A percentile compares a stretch with the other conserved stretches of the same genome.
Conservation (phyloP, 37 sponge, comb jelly and placozoan genomes). For the Crambe crambe region DNA sequence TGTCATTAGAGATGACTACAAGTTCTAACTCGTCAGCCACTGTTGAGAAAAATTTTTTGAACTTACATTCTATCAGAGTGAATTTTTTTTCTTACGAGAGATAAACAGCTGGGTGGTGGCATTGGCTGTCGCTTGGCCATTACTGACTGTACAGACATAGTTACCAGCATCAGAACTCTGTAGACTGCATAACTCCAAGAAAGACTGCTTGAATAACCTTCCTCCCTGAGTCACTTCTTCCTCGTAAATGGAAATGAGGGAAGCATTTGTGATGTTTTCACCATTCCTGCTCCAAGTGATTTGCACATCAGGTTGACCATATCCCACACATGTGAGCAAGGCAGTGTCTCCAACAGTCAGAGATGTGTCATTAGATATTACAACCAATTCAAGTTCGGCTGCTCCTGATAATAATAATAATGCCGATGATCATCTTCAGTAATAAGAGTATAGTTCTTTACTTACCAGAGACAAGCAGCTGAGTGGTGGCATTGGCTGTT, state of each 20-base stretch:
- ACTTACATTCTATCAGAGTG: not conserved
- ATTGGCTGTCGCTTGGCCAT: not conserved
- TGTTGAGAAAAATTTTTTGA: not conserved
- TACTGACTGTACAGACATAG: slow-evolving; percentile 24
- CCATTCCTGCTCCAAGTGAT: slow-evolving; percentile 19
- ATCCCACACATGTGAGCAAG: slow-evolving; percentile 5
- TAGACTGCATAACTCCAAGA: slow-evolving; percentile 32
- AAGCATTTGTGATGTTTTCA: slow-evolving; percentile 2
- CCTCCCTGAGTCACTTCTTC: not conserved
- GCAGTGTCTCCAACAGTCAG: slow-evolving; percentile 18
- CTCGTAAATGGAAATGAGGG: slow-evolving; percentile 5
- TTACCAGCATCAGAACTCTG: slow-evolving; percentile 11
- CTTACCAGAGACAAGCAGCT: not conserved
- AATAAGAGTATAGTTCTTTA: too few species aligned
- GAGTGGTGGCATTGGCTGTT: not conserved
- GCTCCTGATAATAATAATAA: not conserved
- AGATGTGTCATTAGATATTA: slow-evolving; percentile 2
- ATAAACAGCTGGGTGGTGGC: slow-evolving; percentile 6
- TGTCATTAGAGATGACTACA: slow-evolving; percentile 4
- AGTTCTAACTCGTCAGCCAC: not conserved
- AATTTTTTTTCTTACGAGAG: not conserved
- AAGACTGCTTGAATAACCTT: slow-evolving; percentile 7
- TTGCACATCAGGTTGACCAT: slow-evolving; percentile 7
- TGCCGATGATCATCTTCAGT: not conserved
- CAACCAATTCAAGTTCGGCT: slow-evolving; percentile 5